Evolutionary conservation across 2,113 vertebrate species (phyloP).

Genomic region (Burhinus bistriatus): DNA sequence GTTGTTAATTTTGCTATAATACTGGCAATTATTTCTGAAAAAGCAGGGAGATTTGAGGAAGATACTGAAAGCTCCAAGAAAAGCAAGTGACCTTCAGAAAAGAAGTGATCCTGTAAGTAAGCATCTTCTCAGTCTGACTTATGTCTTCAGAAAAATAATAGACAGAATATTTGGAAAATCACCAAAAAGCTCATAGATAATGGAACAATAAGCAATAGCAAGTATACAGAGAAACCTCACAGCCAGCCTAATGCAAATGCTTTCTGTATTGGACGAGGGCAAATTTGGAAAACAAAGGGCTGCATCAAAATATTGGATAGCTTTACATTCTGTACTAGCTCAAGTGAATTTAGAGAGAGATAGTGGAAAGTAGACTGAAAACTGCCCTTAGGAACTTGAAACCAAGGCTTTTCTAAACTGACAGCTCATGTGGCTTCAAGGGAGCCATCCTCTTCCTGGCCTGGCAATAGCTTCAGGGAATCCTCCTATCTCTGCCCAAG

Average conservation of each 20-base stretch:
- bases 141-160: neutral
- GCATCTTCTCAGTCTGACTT: neutral
- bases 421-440: neutral
- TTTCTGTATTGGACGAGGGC: neutral
- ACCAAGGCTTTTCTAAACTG: neutral
- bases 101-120: neutral
- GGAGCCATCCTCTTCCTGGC: neutral
- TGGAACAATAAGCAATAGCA: neutral
- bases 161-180: neutral
- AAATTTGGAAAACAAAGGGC: neutral
- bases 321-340: neutral
- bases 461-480: neutral
- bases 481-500: neutral
- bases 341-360: neutral
- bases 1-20: neutral
- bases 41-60: neutral
- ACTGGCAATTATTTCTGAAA: neutral
- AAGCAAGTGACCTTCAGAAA: neutral
- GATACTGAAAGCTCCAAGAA: neutral
- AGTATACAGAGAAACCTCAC: neutral
- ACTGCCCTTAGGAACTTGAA: neutral
- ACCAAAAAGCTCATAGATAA: neutral
- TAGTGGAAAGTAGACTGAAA: neutral
- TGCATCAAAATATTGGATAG: neutral
- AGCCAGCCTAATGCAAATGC: neutral